phyloP scores from a whole-genome alignment of 2,797 vertebrate species.

The Saxicola maurus region DNA sequence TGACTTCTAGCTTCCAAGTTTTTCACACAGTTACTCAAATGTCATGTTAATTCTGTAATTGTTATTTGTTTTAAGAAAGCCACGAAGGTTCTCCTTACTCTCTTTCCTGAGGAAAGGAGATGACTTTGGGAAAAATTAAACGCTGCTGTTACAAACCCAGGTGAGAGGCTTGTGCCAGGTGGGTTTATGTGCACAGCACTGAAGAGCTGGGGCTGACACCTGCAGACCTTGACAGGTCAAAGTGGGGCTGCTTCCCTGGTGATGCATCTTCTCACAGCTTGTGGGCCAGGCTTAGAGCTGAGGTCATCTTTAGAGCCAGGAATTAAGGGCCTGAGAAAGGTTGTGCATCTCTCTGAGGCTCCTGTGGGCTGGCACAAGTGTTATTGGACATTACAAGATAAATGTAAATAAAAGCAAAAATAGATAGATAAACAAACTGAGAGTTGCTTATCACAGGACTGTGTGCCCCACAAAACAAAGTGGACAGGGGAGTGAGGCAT shows the following conservation, averaged over 20 bases:
- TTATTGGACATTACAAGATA: not conserved
- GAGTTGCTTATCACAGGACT: not conserved
- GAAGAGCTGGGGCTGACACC: not conserved
- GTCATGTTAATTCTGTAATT: not conserved
- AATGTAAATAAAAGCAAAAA: not conserved
- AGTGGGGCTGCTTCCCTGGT: not conserved
- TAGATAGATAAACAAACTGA: not conserved
- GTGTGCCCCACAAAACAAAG: not conserved
- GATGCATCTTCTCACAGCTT: not conserved
- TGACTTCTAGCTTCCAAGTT: not conserved
- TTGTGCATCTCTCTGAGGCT: not conserved
- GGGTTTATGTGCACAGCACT: not conserved
- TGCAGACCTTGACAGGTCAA: not conserved
- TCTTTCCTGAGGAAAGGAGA: not conserved
- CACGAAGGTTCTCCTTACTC: not conserved
- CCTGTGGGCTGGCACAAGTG: not conserved
- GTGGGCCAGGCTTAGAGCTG: not conserved
- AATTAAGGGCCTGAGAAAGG: not conserved
- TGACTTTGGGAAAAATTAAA: not conserved
- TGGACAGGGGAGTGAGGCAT: not conserved
- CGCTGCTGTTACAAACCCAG: not conserved
- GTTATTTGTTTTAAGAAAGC: not conserved
- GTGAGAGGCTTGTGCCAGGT: not conserved
- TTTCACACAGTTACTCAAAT: not conserved
- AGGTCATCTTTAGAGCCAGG: not conserved